These are phyloP conservation scores for Drosophila birchii DNA, from an alignment of 2,888 invertebrate species.

Conservation along the genomic window DNA sequence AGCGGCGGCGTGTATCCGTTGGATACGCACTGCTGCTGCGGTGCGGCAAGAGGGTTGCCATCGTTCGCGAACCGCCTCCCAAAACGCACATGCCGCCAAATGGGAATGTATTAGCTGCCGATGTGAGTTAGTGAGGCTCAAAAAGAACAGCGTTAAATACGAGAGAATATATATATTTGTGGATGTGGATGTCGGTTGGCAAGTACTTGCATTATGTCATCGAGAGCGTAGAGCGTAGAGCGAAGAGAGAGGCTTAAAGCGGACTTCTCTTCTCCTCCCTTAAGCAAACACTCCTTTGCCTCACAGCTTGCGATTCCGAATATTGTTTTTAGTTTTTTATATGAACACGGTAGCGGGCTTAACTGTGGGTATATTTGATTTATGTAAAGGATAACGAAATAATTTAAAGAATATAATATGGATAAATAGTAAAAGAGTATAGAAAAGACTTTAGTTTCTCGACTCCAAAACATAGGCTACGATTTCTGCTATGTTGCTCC, in stretches of 20 bases:
- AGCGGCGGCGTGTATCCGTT: conserved; percentile 58
- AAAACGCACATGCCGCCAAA: conserved; percentile 67
- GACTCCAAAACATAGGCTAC: background rate
- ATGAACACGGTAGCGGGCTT: background rate
- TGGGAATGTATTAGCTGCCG: conserved; percentile 42
- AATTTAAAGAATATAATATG: background rate
- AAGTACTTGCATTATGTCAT: conserved; percentile 70
- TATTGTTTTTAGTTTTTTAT: conserved; percentile 28
- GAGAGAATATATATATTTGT: conserved; percentile 7
- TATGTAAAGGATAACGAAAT: background rate
- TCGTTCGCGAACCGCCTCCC: conserved; percentile 19
- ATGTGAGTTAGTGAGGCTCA: conserved; percentile 28
- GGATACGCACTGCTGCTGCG: conserved; percentile 45
- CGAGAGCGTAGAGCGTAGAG: conserved; percentile 48
- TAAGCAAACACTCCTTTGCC: conserved; percentile 20
- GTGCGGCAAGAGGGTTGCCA: conserved; percentile 61
- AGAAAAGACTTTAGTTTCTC: background rate
- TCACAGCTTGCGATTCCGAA: conserved; percentile 28
- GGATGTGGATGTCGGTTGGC: conserved; percentile 3
- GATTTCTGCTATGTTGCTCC: background rate
- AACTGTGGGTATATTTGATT: background rate
- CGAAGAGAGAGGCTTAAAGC: conserved; percentile 52
- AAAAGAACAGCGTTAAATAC: conserved; percentile 33
- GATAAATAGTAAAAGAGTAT: too few species aligned
- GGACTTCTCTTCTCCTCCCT: conserved; percentile 12